Evolutionary conservation across 2,113 vertebrate genomes (phyloP), one percentile per base, ranked within the genome.

Genomic region (Urocitellus parryii): DNA sequence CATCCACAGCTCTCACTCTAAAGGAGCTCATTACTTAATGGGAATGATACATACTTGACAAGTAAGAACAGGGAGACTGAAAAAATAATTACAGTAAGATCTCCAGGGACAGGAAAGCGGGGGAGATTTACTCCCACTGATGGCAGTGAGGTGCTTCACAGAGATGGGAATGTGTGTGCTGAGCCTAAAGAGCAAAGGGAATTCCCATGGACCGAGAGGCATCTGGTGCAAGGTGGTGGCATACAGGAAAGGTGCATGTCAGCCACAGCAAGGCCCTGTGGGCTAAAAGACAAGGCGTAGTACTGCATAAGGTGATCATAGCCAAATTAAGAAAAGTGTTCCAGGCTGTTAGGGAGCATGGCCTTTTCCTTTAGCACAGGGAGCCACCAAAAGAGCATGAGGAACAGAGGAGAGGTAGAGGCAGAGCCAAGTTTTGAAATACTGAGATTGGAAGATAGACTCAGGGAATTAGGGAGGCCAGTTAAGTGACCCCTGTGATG

Each of bases 171-270:
- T 24, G 13, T 7, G 51, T 20, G 17, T 2, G 25, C 4, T 22
- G 24, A 53, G n/a, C 42, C 37, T 58, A 20, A 65, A 72, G 6
- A 86, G 51, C 27, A 11, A 32, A 34, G 3, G 27, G 1, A 7
- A 42, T 37, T 74, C 53, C 81, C 39, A 78, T 0, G 4, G 73
- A 17, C 79, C 83, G 51, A 29, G n/a, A 73, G 37, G 70, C 63
- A 2, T 6, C 0, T 25, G 81, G 86, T 4, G 0, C 22, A 45
- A 61, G 24, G 5, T 5, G 14, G 37, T 2, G 11, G 34, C 58
- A 48, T 6, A 17, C 45, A 67, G 42, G 56, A n/a, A 17, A 0
- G 61, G 53, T 45, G 37, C 4, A 0, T 1, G 5, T 34, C 34
- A 65, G 58, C 78, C 84, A 73, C 11, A 42, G 45, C 24, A 25